Base-by-base conservation (phyloP, 2,797 vertebrate species). In the Bovichtus variegatus region DNA sequence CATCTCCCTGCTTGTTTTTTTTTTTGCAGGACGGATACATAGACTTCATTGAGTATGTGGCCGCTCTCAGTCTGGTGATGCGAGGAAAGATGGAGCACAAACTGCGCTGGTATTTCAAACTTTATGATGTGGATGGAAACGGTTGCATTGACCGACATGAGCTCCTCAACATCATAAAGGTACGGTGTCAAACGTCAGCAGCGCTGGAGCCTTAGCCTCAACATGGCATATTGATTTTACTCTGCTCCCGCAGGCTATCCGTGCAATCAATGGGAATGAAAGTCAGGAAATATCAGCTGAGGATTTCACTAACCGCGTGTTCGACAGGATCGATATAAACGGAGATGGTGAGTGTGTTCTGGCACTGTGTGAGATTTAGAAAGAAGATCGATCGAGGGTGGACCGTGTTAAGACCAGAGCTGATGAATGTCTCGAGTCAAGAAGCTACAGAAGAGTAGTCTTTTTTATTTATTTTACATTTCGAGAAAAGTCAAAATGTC, bases 71-170 rank as follows among this genome's bases (percentile, higher is more conserved):
- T 84, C 94, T 98, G 0, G 96, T 98, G 72, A 96, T 98, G 90
- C 91, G 97, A 18, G 97, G 97, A 13, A 98, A 97, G 91, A 97
- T 98, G 96, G 97, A 98, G 91, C 97, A 98, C 91, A 98, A 98
- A 58, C 78, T 98, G 66, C 95, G 97, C 50, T 98, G 97, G 97
- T 98, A 98, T 79, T 98, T 98, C 92, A 97, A 97, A 76, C 96
- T 98, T 13, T 98, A 98, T 34, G 97, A 98, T 29, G 97, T 97
- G 61, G 97, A 97, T 4, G 96, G 97, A 55, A 98, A 98, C 0
- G 97, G 97, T 88, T 98, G 97, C 93, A 97, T 98, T 2, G 97
- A 98, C 89, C 94, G 96, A 18, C 94, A 97, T 0, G 97, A 98
- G 75, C 92, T 98, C 41, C 96, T 98, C 73, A 97, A 96, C 85